These are phyloP conservation scores for Mesoclemmys tuberculata DNA, from an alignment of 2,113 vertebrate species.

Conservation along the genomic window DNA sequence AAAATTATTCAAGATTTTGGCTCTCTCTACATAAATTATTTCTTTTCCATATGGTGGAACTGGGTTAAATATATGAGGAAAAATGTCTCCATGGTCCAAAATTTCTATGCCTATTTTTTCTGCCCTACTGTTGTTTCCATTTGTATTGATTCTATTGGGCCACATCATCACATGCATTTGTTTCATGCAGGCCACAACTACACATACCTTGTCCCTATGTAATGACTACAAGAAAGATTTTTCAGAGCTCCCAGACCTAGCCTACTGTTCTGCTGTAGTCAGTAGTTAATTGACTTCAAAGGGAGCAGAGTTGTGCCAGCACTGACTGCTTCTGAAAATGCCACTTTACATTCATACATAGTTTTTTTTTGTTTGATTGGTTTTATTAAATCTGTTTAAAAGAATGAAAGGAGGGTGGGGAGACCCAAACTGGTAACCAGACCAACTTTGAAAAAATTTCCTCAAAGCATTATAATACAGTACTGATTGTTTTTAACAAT, in stretches of 20 bases:
- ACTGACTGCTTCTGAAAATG: not conserved
- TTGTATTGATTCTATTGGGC: not conserved
- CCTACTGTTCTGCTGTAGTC: not conserved
- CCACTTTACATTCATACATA: too few species aligned
- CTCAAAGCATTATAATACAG: too few species aligned
- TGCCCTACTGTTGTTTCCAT: not conserved
- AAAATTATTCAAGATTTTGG: constrained; percentile 13
- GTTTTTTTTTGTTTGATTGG: too few species aligned
- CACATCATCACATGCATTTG: not conserved
- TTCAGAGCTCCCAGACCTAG: not conserved
- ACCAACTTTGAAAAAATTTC: too few species aligned
- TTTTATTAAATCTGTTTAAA: too few species aligned
- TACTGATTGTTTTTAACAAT: too few species aligned
- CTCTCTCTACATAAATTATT: constrained; percentile 13
- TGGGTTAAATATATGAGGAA: not conserved
- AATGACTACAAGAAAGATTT: not conserved
- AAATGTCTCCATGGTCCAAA: not conserved
- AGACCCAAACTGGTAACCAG: too few species aligned
- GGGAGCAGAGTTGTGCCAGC: not conserved
- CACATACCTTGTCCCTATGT: not conserved
- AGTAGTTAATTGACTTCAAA: not conserved
- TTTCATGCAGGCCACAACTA: not conserved
- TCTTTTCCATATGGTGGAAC: not conserved
- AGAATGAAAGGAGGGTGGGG: too few species aligned
- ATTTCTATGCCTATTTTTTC: not conserved